These are phyloP conservation scores for Machimus atricapillus DNA, from an alignment of 2,888 invertebrate species.

Conservation along the genomic window DNA sequence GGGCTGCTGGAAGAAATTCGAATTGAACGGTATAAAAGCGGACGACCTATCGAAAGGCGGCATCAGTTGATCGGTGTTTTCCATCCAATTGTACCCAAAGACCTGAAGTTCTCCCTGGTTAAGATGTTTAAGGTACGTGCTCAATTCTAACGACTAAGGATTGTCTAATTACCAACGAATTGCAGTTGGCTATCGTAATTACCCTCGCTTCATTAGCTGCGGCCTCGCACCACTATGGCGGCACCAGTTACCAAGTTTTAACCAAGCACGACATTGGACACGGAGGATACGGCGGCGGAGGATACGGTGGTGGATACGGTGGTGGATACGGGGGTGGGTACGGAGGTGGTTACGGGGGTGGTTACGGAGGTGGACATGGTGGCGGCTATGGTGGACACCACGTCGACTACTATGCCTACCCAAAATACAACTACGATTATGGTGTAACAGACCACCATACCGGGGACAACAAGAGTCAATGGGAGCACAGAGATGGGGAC, in stretches of 20 bases:
- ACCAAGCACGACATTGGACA: conserved; percentile 21
- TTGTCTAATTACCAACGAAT: neutral
- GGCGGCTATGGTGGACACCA: conserved; percentile 49
- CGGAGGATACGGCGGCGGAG: conserved; percentile 18
- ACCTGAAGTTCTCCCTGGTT: neutral
- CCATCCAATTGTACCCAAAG: conserved; percentile 15
- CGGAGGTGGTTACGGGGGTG: neutral
- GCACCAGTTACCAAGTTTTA: conserved; percentile 39
- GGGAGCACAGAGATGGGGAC: conserved; percentile 65
- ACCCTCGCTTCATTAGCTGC: conserved; percentile 20
- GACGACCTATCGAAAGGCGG: neutral
- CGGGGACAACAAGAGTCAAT: conserved; percentile 64
- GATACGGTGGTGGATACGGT: conserved; percentile 11
- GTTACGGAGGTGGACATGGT: conserved; percentile 10
- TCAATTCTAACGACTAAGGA: neutral
- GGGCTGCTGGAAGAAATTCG: neutral
- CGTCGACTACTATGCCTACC: conserved; percentile 62
- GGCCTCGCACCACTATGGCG: conserved; percentile 25
- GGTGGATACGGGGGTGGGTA: conserved; percentile 3
- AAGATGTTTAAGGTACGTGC: conserved; percentile 19
- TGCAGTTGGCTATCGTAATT: conserved; percentile 11
- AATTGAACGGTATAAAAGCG: conserved; percentile 33
- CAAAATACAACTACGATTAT: conserved; percentile 63
- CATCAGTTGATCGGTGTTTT: conserved; percentile 29
- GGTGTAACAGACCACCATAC: conserved; percentile 64